Evolutionary conservation across 2,797 vertebrate species (phyloP).

Genomic region (Rhinatrema bivittatum): DNA sequence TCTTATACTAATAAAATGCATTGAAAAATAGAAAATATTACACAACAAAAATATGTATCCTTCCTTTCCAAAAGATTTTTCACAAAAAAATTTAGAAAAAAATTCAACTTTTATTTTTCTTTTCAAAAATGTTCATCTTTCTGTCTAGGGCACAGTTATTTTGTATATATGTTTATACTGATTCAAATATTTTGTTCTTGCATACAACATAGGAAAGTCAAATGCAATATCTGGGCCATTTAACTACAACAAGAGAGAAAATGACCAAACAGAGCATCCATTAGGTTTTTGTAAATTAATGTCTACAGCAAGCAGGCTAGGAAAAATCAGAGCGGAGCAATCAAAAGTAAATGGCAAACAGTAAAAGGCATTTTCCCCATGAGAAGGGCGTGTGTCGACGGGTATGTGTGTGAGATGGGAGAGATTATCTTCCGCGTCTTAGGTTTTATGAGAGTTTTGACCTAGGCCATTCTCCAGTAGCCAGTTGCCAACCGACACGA

Average conservation of each 20-base stretch:
- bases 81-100: constrained; percentile 75
- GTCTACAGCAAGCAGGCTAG: constrained; percentile 30
- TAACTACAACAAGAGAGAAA: constrained; percentile 40
- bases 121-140: constrained; percentile 67
- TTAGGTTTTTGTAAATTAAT: constrained; percentile 29
- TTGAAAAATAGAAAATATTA: constrained; percentile 82
- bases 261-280: constrained; percentile 52
- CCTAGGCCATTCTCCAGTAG: too few species aligned
- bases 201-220: constrained; percentile 71
- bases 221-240: constrained; percentile 48
- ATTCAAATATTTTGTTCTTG: constrained; percentile 63
- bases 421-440: too few species aligned
- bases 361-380: too few species aligned
- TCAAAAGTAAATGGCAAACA: too few species aligned
- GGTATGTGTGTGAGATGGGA: too few species aligned
- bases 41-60: constrained; percentile 80
- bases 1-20: constrained; percentile 78
- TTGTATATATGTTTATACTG: constrained; percentile 17
- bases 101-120: constrained; percentile 60
- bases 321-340: constrained; percentile 26
- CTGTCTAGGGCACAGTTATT: constrained; percentile 67
- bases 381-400: too few species aligned
- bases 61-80: constrained; percentile 72
- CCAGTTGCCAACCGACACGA: too few species aligned
- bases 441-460: too few species aligned